Evolutionary conservation across 2,113 vertebrate genomes (phyloP).

Genomic region (Bos taurus): DNA sequence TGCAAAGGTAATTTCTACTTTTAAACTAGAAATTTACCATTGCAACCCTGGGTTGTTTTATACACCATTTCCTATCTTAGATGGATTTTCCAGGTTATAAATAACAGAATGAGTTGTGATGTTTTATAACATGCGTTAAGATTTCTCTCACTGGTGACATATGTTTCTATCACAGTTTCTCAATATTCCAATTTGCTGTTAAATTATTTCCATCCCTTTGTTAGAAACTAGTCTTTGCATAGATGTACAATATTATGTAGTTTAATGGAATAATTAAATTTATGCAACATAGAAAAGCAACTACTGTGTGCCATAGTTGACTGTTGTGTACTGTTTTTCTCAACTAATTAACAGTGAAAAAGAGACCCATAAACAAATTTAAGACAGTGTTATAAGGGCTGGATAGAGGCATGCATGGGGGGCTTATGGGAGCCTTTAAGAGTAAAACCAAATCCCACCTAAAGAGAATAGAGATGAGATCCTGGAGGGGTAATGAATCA

Average conservation of each 20-base stretch:
- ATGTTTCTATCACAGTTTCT: constrained; percentile 17
- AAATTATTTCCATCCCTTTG: not conserved
- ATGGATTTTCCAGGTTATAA: constrained; percentile 42
- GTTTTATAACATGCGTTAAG: not conserved
- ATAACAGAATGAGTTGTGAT: constrained; percentile 48
- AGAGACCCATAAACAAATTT: not conserved
- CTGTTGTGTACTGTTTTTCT: not conserved
- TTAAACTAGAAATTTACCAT: constrained; percentile 63
- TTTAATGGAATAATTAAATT: constrained; percentile 18
- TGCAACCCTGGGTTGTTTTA: constrained; percentile 47
- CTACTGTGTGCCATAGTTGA: not conserved
- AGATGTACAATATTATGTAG: not conserved
- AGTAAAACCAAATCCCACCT: not conserved
- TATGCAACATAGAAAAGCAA: not conserved
- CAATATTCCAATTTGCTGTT: constrained; percentile 26
- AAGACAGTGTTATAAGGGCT: not conserved
- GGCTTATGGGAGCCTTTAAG: not conserved
- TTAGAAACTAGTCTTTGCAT: not conserved
- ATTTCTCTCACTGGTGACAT: constrained; percentile 2
- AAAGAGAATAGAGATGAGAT: not conserved
- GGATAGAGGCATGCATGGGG: not conserved
- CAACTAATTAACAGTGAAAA: not conserved
- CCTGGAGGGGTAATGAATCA: not conserved
- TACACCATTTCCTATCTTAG: not conserved
- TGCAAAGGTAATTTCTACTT: constrained; percentile 61